phyloP scores from a whole-genome alignment of 2,113 vertebrate genomes.

The Ceyx margarethae region DNA sequence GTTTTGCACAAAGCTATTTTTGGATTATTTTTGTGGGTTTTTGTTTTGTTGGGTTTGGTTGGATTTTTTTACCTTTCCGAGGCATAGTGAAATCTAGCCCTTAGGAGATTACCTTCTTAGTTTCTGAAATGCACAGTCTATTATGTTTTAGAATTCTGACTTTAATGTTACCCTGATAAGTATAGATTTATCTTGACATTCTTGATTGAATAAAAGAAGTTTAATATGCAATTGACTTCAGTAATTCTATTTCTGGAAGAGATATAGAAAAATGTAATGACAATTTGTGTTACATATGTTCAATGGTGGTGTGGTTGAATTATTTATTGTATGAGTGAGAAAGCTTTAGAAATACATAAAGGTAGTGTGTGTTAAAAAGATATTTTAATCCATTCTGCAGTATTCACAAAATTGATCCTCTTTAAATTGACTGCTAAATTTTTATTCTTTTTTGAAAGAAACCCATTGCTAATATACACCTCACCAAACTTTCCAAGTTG shows the following conservation, averaged over 20 bases:
- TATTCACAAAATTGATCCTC: background rate
- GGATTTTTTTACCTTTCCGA: background rate
- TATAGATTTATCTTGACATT: constrained; percentile 36
- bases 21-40: background rate
- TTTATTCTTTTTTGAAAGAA: background rate
- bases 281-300: constrained; percentile 9
- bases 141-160: constrained; percentile 31
- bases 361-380: background rate
- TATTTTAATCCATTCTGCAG: background rate
- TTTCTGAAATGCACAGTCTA: background rate
- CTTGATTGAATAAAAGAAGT: constrained; percentile 15
- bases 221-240: constrained; percentile 45
- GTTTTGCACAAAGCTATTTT: background rate
- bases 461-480: background rate
- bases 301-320: background rate
- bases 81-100: background rate
- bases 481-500: background rate
- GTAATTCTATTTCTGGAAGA: constrained; percentile 31
- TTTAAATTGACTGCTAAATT: background rate
- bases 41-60: no score
- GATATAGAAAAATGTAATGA: constrained; percentile 6
- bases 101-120: background rate
- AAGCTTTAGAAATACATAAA: background rate
- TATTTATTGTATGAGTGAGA: background rate
- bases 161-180: background rate